A percentile compares a stretch with the other conserved stretches of the same genome.
Conservation (phyloP, 2,113 vertebrate species). For the Cyprinodon variegatus region DNA sequence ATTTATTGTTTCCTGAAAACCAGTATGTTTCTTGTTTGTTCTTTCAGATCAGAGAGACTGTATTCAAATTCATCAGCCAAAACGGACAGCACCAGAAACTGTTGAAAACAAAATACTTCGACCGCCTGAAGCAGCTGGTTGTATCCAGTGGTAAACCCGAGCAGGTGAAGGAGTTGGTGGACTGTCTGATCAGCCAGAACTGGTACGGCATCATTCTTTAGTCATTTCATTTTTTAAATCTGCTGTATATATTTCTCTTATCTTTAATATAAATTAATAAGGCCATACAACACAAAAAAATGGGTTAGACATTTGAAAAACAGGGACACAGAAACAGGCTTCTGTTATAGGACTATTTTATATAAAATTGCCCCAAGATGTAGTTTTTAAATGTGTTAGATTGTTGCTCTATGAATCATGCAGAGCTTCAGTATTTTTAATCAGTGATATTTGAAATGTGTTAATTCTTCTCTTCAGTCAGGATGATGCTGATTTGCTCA, state of each 20-base stretch:
- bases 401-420: not conserved
- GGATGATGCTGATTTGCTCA: constrained; percentile 82
- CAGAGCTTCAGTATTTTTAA: not conserved
- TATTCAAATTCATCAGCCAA: constrained; percentile 81
- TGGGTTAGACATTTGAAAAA: too few relatives aligned
- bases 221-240: too few relatives aligned
- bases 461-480: constrained; percentile 68
- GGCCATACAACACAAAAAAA: too few relatives aligned
- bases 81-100: constrained; percentile 82
- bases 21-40: not conserved
- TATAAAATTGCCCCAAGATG: not conserved
- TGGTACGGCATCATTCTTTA: constrained; percentile 74
- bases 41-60: constrained; percentile 83
- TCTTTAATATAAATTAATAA: too few relatives aligned
- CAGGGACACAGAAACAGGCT: too few relatives aligned
- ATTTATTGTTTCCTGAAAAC: not conserved
- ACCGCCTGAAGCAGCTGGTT: constrained; percentile 80
- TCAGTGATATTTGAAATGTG: not conserved
- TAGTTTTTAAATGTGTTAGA: too few relatives aligned
- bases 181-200: constrained; percentile 81
- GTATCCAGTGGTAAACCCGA: constrained; percentile 65
- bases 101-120: constrained; percentile 84
- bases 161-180: constrained; percentile 81
- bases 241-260: too few relatives aligned
- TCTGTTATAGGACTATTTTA: too few relatives aligned